Percentiles rank a stretch among this genome's conserved stretches.
These are phyloP conservation scores for Pachymerium ferrugineum DNA, from an alignment of 2,888 invertebrate genomes.

Conservation along the genomic window DNA sequence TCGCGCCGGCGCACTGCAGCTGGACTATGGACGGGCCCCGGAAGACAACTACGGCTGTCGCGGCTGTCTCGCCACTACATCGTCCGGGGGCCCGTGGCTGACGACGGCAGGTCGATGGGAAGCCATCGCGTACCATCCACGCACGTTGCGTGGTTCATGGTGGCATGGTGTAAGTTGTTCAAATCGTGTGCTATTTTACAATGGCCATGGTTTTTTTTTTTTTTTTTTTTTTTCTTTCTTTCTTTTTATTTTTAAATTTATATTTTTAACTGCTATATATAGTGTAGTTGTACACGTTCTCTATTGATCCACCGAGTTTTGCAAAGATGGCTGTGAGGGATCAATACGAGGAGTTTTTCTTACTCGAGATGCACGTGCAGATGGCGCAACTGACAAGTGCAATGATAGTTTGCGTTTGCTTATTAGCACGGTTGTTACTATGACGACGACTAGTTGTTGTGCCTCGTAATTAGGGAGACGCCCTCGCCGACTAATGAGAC, in stretches of 20 bases:
- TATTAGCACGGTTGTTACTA: neutral
- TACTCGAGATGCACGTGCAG: neutral
- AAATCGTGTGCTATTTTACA: no score
- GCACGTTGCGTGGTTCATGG: conserved; percentile 15
- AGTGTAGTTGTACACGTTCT: neutral
- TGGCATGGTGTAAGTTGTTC: neutral
- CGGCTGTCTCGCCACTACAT: neutral
- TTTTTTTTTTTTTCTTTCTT: neutral
- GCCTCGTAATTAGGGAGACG: conserved; percentile 21
- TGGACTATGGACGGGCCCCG: conserved; percentile 13
- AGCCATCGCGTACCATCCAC: conserved; percentile 1
- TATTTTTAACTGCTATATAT: no score
- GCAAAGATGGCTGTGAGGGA: conserved; percentile 23
- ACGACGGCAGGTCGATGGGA: conserved; percentile 10
- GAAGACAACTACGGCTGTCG: neutral
- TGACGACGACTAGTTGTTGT: neutral
- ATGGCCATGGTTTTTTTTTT: neutral
- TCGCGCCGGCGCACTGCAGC: conserved; percentile 13
- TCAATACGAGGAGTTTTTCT: neutral
- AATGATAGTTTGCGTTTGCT: neutral
- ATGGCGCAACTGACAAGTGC: neutral
- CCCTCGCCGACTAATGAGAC: neutral
- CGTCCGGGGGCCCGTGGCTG: conserved; percentile 19
- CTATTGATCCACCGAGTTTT: neutral
- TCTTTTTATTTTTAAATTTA: conserved; percentile 6